Conservation (phyloP, 2,113 vertebrate species). For the Hypanus sabinus region DNA sequence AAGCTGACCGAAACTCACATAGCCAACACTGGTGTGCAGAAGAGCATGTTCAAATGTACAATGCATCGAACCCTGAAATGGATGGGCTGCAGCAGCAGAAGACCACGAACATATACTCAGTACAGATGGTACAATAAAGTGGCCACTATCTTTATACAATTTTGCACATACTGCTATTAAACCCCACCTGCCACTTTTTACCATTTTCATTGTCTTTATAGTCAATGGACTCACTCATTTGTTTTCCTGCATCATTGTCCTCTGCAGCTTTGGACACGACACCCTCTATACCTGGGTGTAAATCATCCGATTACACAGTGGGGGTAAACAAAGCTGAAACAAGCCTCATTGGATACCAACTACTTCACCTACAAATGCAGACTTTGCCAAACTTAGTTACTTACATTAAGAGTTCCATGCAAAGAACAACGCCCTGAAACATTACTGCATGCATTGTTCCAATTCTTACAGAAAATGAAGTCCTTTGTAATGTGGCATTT, state of each 20-base stretch:
- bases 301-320: background rate
- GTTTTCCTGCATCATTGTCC: background rate
- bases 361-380: background rate
- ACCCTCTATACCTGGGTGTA: background rate
- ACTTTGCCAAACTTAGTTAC: too few species aligned
- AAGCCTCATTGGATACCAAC: background rate
- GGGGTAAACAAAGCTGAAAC: background rate
- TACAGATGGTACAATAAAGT: too few species aligned
- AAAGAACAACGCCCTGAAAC: too few species aligned
- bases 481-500: background rate
- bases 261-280: background rate
- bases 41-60: too few species aligned
- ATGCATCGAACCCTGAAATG: too few species aligned
- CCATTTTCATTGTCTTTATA: background rate
- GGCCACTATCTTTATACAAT: background rate
- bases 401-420: too few species aligned
- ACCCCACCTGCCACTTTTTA: background rate
- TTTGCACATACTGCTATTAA: background rate
- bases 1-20: too few species aligned
- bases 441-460: too few species aligned
- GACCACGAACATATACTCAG: too few species aligned
- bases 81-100: too few species aligned
- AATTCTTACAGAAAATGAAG: background rate
- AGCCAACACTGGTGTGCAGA: too few species aligned
- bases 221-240: background rate